These are phyloP conservation scores for Synanthedon andrenaeformis DNA, from an alignment of 2,888 invertebrate genomes.

Conservation along the genomic window DNA sequence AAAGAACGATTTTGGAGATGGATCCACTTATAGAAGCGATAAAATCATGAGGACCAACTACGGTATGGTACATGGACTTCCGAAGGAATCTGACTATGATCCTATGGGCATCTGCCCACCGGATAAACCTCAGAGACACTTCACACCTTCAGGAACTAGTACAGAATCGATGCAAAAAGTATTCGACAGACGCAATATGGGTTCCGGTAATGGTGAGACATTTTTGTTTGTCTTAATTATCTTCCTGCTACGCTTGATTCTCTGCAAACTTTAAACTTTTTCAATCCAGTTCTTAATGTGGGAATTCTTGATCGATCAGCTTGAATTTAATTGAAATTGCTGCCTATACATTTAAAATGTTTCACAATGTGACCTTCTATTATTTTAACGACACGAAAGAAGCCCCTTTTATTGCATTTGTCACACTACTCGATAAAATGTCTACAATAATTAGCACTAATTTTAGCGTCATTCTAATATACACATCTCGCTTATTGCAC, in stretches of 20 bases:
- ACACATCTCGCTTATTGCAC: no score
- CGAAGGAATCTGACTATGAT: conserved; percentile 41
- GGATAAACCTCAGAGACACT: conserved; percentile 44
- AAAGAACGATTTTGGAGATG: conserved; percentile 54
- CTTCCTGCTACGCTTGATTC: conserved; percentile 18
- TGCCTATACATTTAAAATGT: conserved; percentile 4
- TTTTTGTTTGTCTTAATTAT: conserved; percentile 9
- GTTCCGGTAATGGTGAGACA: conserved; percentile 50
- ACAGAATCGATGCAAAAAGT: conserved; percentile 44
- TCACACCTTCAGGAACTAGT: conserved; percentile 36
- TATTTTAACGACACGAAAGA: no score
- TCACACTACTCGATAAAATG: no score
- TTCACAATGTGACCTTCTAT: no score
- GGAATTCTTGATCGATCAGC: conserved; percentile 24
- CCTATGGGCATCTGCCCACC: conserved; percentile 26
- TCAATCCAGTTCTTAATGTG: conserved; percentile 15
- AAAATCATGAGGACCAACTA: conserved; percentile 57
- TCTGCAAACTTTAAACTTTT: conserved; percentile 19
- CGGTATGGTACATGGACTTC: conserved; percentile 38
- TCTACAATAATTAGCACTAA: no score
- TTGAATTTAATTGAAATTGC: conserved; percentile 19
- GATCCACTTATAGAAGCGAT: conserved; percentile 45
- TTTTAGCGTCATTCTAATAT: no score
- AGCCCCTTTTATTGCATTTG: no score
- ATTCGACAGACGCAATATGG: conserved; percentile 50